These are phyloP conservation scores for Catocala sponsa DNA, from an alignment of 2,888 invertebrate species.

Conservation along the genomic window DNA sequence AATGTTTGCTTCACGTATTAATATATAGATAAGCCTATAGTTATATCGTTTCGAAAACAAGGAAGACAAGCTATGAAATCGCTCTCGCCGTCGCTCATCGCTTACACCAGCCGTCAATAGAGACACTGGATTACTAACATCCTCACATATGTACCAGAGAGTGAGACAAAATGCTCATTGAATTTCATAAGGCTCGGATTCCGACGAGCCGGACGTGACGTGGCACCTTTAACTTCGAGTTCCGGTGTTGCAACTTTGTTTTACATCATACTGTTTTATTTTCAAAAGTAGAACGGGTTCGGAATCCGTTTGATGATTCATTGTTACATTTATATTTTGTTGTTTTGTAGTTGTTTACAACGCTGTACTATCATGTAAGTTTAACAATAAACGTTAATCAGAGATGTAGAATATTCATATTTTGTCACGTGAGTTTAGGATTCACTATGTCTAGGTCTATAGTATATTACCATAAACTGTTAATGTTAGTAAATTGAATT, in stretches of 20 bases:
- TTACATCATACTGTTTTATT: slow-evolving; percentile 12
- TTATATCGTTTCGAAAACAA: too few species aligned
- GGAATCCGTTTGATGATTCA: neutral
- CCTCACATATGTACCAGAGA: slow-evolving; percentile 55
- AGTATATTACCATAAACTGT: too few species aligned
- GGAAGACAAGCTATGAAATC: too few species aligned
- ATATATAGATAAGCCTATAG: too few species aligned
- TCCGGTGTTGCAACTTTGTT: slow-evolving; percentile 38
- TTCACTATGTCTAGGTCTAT: too few species aligned
- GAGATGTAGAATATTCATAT: too few species aligned
- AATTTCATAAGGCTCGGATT: slow-evolving; percentile 74
- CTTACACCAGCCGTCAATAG: slow-evolving; percentile 31
- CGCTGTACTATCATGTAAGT: too few species aligned
- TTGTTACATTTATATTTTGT: neutral
- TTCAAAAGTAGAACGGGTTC: slow-evolving; percentile 1
- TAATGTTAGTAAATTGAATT: too few species aligned
- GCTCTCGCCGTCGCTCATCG: neutral
- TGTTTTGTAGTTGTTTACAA: neutral
- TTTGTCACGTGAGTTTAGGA: too few species aligned
- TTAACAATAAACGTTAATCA: too few species aligned
- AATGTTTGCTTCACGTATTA: too few species aligned
- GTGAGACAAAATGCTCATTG: slow-evolving; percentile 79
- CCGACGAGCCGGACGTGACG: slow-evolving; percentile 45
- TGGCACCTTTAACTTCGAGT: slow-evolving; percentile 33
- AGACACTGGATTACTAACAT: slow-evolving; percentile 49